phyloP scores from a whole-genome alignment of 2,113 vertebrate genomes.

The Dicrurus megarhynchus region DNA sequence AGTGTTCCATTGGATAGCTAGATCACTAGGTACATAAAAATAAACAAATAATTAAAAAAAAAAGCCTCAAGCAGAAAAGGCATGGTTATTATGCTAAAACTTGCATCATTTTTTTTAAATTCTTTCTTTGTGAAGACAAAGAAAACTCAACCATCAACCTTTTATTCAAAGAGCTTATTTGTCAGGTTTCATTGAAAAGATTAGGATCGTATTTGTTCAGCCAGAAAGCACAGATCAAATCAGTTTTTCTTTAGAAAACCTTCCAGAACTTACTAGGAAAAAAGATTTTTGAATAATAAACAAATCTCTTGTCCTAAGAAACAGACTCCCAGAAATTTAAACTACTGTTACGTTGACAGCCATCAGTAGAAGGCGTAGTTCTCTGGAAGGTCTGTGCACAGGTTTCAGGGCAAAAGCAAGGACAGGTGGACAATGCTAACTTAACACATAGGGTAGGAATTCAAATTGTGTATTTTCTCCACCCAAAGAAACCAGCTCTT shows the following conservation, averaged over 20 bases:
- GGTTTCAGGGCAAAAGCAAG: not conserved
- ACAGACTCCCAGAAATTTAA: not conserved
- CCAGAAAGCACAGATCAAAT: not conserved
- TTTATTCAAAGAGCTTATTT: not conserved
- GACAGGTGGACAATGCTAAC: not conserved
- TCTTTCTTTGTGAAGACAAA: not conserved
- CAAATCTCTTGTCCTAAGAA: not conserved
- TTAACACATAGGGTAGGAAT: not conserved
- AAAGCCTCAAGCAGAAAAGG: not conserved
- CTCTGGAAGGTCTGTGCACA: not conserved
- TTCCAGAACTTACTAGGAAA: not conserved
- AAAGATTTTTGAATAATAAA: not conserved
- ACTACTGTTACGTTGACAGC: not conserved
- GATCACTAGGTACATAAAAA: not conserved
- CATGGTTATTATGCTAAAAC: not conserved
- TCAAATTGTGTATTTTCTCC: not conserved
- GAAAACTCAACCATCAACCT: not conserved
- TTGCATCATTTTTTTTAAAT: not conserved
- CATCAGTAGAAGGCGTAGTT: not conserved
- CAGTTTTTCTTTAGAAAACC: not conserved
- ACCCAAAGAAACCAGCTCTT: not conserved
- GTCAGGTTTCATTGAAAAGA: not conserved
- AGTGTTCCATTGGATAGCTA: not conserved
- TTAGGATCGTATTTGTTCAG: not conserved
- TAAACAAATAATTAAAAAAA: not conserved